Evolutionary conservation across 2,113 vertebrate species (phyloP).

Genomic region (Onychostruthus taczanowskii): DNA sequence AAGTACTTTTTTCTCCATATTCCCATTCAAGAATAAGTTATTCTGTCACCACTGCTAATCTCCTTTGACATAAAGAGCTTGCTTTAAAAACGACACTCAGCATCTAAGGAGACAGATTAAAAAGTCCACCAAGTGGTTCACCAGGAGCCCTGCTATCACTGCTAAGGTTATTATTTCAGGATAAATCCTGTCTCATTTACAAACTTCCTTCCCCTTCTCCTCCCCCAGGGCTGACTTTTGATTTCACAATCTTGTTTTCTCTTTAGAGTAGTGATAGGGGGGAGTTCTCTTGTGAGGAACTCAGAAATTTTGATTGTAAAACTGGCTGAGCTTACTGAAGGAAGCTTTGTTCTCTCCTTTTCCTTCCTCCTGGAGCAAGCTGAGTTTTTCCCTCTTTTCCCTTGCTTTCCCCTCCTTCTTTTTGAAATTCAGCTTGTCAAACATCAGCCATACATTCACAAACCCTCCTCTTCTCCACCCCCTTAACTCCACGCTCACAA

Average conservation of each 20-base stretch:
- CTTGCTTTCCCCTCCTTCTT: neutral
- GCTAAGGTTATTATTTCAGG: neutral
- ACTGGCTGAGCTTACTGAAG: conserved; percentile 20
- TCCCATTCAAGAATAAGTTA: neutral
- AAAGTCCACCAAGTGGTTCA: neutral
- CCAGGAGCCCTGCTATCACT: neutral
- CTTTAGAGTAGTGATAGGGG: neutral
- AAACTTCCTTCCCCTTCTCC: neutral
- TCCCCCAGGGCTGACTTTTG: neutral
- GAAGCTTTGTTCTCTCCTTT: conserved; percentile 30
- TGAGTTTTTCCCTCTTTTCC: neutral
- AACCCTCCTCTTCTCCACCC: neutral
- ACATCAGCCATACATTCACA: neutral
- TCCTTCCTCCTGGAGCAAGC: neutral
- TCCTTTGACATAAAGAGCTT: neutral
- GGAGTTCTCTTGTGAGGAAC: neutral
- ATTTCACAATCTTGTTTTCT: conserved; percentile 7
- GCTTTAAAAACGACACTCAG: neutral
- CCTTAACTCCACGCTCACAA: neutral
- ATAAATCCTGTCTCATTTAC: conserved; percentile 19
- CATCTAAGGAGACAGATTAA: neutral
- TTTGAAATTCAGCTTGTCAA: conserved; percentile 10
- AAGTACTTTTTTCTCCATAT: neutral
- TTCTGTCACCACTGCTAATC: neutral
- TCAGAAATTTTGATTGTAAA: neutral